phyloP scores from a whole-genome alignment of 2,113 vertebrate genomes.

The Melanerpes aurifrons region DNA sequence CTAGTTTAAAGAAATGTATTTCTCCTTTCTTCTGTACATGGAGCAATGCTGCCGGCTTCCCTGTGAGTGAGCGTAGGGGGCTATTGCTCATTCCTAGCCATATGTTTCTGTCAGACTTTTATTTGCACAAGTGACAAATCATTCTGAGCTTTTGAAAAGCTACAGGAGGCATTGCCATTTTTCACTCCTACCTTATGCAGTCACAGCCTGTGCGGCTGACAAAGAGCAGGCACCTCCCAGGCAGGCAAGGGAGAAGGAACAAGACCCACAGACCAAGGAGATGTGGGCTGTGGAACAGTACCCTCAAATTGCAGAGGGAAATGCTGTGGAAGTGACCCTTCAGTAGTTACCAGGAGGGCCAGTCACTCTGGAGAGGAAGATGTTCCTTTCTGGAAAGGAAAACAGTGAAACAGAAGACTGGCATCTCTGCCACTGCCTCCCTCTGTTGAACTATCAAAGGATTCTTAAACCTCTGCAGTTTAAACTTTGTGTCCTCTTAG shows the following conservation, averaged over 20 bases:
- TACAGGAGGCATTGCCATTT: background rate
- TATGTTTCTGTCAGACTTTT: constrained; percentile 45
- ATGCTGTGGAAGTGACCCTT: background rate
- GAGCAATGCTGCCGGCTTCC: background rate
- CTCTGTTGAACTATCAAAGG: background rate
- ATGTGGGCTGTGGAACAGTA: background rate
- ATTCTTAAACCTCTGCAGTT: background rate
- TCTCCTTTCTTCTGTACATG: background rate
- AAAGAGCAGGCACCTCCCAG: background rate
- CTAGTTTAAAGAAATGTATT: background rate
- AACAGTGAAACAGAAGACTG: background rate
- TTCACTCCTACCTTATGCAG: background rate
- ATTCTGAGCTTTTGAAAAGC: background rate
- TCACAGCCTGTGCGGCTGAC: background rate
- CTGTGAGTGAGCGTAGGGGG: background rate
- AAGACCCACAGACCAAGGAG: background rate
- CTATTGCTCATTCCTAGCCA: constrained; percentile 38
- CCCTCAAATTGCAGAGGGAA: background rate
- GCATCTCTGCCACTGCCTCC: background rate
- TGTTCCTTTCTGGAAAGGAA: background rate
- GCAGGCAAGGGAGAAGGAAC: background rate
- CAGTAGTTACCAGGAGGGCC: background rate
- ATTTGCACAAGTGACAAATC: background rate
- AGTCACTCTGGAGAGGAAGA: background rate
- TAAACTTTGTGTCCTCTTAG: background rate